Conservation (phyloP, 2,797 vertebrate species). For the Pseudotriccus pelzelni region DNA sequence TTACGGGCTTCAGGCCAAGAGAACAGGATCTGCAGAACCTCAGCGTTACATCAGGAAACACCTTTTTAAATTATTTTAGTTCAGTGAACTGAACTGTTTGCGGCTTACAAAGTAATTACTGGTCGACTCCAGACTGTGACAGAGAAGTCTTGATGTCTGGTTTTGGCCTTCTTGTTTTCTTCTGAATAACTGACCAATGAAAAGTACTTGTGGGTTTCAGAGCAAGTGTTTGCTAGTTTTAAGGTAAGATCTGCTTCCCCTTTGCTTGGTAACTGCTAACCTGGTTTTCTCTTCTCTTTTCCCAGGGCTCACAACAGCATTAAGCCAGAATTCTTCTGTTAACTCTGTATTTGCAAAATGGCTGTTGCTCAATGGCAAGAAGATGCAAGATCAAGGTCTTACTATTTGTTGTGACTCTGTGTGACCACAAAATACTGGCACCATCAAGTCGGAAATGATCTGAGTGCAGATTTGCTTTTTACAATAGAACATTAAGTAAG, state of each 20-base stretch:
- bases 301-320: slow-evolving; percentile 83
- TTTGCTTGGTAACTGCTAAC: not conserved
- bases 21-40: not conserved
- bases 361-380: slow-evolving; percentile 66
- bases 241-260: not conserved
- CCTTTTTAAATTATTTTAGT: not conserved
- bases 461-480: slow-evolving; percentile 79
- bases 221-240: not conserved
- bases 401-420: slow-evolving; percentile 66
- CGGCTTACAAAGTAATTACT: not conserved
- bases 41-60: not conserved
- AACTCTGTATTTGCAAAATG: slow-evolving; percentile 60
- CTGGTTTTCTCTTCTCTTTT: slow-evolving; percentile 22
- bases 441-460: slow-evolving; percentile 66
- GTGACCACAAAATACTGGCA: slow-evolving; percentile 72
- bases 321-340: slow-evolving; percentile 61
- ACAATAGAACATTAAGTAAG: slow-evolving; percentile 83
- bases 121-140: not conserved
- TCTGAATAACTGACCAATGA: not conserved
- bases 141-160: not conserved
- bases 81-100: not conserved
- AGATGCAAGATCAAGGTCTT: slow-evolving; percentile 69
- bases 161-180: not conserved
- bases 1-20: not conserved
- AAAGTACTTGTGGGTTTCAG: not conserved